Conservation (phyloP, 2,113 vertebrate species). For the Delphinus delphis region DNA sequence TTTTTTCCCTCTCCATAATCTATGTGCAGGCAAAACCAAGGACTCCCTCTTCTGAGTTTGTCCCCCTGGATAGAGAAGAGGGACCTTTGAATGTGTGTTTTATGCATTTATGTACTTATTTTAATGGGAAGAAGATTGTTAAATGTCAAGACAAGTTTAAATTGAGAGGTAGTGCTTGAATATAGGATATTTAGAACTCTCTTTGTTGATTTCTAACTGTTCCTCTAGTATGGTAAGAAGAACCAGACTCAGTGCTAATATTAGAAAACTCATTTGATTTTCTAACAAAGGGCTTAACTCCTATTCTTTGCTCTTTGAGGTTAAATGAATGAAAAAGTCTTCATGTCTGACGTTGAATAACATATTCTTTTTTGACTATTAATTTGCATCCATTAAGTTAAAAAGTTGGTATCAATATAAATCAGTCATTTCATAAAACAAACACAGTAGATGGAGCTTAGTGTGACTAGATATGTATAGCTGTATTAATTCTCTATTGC, state of each 20-base stretch:
- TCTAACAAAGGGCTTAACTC: background rate
- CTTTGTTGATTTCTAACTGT: background rate
- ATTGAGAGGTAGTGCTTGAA: background rate
- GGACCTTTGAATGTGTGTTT: background rate
- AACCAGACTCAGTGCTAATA: background rate
- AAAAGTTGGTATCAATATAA: background rate
- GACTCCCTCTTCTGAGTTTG: background rate
- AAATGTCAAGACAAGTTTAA: background rate
- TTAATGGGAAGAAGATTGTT: background rate
- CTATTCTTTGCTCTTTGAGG: background rate
- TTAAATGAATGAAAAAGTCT: background rate
- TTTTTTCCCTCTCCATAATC: background rate
- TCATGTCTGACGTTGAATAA: background rate
- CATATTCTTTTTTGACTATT: background rate
- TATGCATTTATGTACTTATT: background rate
- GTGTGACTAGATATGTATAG: background rate
- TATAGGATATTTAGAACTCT: background rate
- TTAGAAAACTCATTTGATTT: background rate
- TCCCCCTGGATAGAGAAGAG: background rate
- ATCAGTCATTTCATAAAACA: background rate
- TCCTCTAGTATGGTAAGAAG: background rate
- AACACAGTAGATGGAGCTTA: background rate
- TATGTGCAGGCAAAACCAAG: background rate
- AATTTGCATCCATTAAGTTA: background rate
- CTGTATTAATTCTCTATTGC: background rate